Conservation (phyloP, 2,797 vertebrate genomes). For the Pantherophis vulpinus region DNA sequence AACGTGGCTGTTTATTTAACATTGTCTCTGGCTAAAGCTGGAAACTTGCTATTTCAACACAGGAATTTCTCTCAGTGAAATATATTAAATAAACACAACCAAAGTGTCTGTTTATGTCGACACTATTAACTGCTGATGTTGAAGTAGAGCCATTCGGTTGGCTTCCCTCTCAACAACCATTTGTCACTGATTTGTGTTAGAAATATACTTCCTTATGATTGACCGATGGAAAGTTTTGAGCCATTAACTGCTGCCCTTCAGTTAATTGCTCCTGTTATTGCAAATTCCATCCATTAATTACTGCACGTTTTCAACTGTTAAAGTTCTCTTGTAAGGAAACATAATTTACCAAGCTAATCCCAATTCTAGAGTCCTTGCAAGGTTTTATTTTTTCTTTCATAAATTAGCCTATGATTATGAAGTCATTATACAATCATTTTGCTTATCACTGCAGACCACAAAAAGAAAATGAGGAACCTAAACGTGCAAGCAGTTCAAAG, state of each 20-base stretch:
- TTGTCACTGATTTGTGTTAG: constrained; percentile 57
- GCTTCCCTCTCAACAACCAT: constrained; percentile 53
- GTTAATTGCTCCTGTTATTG: constrained; percentile 44
- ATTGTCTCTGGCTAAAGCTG: constrained; percentile 57
- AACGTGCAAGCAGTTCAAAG: not conserved
- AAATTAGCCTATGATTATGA: not conserved
- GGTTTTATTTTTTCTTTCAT: not conserved
- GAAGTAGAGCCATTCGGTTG: constrained; percentile 51
- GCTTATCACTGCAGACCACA: constrained; percentile 8
- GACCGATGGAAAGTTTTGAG: constrained; percentile 54
- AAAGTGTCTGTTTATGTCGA: constrained; percentile 59
- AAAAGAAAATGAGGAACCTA: not conserved
- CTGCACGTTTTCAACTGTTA: constrained; percentile 20
- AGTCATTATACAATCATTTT: constrained; percentile 6
- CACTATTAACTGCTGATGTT: constrained; percentile 59
- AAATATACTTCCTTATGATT: constrained; percentile 43
- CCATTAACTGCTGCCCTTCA: constrained; percentile 53
- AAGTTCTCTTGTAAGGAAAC: constrained; percentile 30
- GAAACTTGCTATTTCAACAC: constrained; percentile 66
- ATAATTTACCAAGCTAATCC: constrained; percentile 16
- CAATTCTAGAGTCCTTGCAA: not conserved
- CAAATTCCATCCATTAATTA: constrained; percentile 46
- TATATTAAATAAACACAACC: constrained; percentile 70
- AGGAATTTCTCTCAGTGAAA: constrained; percentile 66
- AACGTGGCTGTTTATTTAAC: constrained; percentile 66